These are phyloP conservation scores for Drosophila serrata DNA, from an alignment of 1,140 invertebrate genomes.

Conservation along the genomic window DNA sequence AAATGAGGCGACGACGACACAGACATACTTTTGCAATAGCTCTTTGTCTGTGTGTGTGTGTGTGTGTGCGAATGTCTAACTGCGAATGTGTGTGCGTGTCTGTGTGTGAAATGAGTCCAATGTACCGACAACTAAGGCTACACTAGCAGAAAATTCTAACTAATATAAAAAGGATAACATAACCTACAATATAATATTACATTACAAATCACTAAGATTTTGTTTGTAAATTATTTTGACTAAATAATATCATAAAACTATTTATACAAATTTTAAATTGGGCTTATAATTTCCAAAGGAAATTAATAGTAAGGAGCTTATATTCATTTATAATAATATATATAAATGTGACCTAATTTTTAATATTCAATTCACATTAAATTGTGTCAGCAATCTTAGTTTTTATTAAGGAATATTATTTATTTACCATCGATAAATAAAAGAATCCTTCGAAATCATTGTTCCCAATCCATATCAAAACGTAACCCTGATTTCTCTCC, in stretches of 20 bases:
- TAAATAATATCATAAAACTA: too few relatives aligned
- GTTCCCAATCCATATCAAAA: not conserved
- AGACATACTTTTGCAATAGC: conserved; percentile 56
- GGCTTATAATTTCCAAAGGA: too few relatives aligned
- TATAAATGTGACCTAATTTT: too few relatives aligned
- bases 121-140: conserved; percentile 65
- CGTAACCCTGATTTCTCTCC: not conserved
- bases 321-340: too few relatives aligned
- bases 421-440: too few relatives aligned
- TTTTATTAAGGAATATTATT: not conserved
- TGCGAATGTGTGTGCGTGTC: conserved; percentile 37
- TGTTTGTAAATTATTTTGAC: too few relatives aligned
- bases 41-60: conserved; percentile 43
- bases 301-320: too few relatives aligned
- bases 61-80: conserved; percentile 28
- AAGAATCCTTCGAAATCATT: not conserved
- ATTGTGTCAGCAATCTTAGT: not conserved
- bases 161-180: not conserved
- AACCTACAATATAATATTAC: too few relatives aligned
- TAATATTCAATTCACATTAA: too few relatives aligned
- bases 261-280: too few relatives aligned
- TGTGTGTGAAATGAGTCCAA: conserved; percentile 75
- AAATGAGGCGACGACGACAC: conserved; percentile 76
- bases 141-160: conserved; percentile 3
- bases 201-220: too few relatives aligned